A percentile compares a stretch with the other conserved stretches of the same genome.
Evolutionary conservation across 2,113 vertebrate species (phyloP).

Genomic region (Toxotes jaculatrix): DNA sequence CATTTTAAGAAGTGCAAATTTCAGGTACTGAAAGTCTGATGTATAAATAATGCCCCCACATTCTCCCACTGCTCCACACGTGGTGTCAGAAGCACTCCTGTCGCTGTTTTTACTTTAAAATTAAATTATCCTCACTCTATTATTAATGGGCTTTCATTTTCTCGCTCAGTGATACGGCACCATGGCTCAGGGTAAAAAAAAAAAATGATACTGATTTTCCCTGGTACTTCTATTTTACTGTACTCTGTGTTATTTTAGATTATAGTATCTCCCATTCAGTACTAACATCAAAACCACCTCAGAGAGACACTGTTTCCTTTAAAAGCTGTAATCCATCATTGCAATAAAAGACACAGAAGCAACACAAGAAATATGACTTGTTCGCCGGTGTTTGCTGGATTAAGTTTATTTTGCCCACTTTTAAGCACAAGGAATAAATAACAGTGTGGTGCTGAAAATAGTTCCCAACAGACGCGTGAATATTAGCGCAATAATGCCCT

Average conservation of each 20-base stretch:
- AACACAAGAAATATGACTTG: conserved; percentile 43
- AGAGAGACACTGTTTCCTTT: conserved; percentile 38
- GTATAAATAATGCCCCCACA: conserved; percentile 36
- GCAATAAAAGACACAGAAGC: conserved; percentile 26
- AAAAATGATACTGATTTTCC: neutral
- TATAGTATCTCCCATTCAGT: conserved; percentile 9
- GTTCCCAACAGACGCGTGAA: conserved; percentile 15
- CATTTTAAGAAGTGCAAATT: conserved; percentile 38
- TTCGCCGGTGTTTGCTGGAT: conserved; percentile 6
- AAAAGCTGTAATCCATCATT: conserved; percentile 61
- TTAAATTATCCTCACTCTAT: conserved; percentile 44
- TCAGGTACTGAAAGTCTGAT: conserved; percentile 28
- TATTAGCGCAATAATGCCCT: conserved; percentile 38
- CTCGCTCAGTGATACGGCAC: conserved; percentile 1
- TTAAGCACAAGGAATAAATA: conserved; percentile 46
- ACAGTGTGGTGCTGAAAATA: conserved; percentile 2
- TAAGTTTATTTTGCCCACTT: conserved; percentile 42
- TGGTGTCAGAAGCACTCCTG: conserved; percentile 5
- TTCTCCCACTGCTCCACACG: conserved; percentile 11
- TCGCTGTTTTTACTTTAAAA: conserved; percentile 47
- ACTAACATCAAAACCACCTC: conserved; percentile 44
- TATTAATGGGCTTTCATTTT: conserved; percentile 40
- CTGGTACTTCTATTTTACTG: neutral
- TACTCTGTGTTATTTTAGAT: conserved; percentile 1
- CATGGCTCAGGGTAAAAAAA: neutral